These are phyloP conservation scores for Ophraella communa DNA, from an alignment of 2,888 invertebrate species.

Conservation along the genomic window DNA sequence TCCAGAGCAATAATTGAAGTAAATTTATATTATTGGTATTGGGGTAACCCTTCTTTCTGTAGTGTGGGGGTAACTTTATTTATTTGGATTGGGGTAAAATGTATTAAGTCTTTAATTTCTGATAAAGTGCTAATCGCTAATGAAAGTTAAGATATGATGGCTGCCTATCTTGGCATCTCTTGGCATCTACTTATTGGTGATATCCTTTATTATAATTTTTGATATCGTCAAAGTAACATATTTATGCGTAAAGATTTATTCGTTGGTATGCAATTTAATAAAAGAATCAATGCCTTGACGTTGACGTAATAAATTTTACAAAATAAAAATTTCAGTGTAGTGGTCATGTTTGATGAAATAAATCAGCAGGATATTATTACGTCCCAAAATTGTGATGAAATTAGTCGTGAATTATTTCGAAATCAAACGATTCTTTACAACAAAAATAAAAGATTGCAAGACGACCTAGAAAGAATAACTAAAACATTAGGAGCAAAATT, in stretches of 20 bases:
- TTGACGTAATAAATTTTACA: neutral
- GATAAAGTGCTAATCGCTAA: too few species aligned
- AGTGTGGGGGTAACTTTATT: too few species aligned
- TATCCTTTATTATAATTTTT: too few species aligned
- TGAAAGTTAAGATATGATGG: too few species aligned
- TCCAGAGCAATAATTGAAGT: too few species aligned
- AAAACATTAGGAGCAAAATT: constrained; percentile 38
- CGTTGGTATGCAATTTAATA: neutral
- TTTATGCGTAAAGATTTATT: neutral
- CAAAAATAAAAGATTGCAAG: constrained; percentile 43
- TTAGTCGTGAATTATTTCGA: constrained; percentile 39
- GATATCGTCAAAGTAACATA: neutral
- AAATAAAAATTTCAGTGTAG: constrained; percentile 13
- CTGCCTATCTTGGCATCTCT: too few species aligned
- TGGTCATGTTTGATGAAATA: constrained; percentile 1
- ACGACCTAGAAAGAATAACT: constrained; percentile 38
- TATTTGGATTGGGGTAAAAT: too few species aligned
- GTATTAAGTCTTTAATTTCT: too few species aligned
- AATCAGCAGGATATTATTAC: neutral
- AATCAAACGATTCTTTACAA: constrained; percentile 42
- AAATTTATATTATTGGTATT: too few species aligned
- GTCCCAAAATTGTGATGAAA: constrained; percentile 15
- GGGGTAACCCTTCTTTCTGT: too few species aligned
- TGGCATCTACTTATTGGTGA: too few species aligned
- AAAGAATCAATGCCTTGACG: neutral